Base-by-base conservation (phyloP, 2,797 vertebrate species). In the Myotis planiceps region DNA sequence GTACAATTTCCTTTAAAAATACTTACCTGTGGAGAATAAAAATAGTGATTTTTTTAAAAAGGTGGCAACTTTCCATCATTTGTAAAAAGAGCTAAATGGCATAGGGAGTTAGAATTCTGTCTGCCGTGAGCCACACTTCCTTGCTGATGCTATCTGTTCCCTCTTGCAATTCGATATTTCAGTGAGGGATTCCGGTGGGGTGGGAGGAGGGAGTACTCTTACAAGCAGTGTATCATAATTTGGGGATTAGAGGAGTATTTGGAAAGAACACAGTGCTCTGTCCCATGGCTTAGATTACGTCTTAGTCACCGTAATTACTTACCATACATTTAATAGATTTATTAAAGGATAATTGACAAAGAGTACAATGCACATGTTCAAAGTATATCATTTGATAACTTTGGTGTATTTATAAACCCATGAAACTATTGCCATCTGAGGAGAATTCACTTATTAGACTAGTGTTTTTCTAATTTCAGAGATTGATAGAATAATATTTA, bases 1-100 rank as follows among this genome's bases (percentile, higher is more conserved):
- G 96, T 47, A 97, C 55, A 97, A 95, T 98, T 96, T 96, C 47
- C 88, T 92, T 95, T 91, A 95, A 95, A 97, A 97, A 92, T 88
- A 96, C 96, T 95, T 96, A 97, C 95, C 90, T 97, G 85, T 68
- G 42, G 82, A 94, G 80, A 92, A 96, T 69, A 97, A 96, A 92
- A 96, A 89, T 75, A 60, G 83, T 65, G 34, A 88, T 76, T 60
- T 90, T 96, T 92, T 86, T 80, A 9, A 45, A n/a, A 86, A 92
- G 79, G 79, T 29, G 85, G 82, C 75, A 94, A 65, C 71, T 94
- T 95, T 88, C 42, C 76, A 71, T 91, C 80, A 53, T 90, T 96
- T 76, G 83, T 15, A n/a, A 66, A 94, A 88, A 89, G 23, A 90
- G 42, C 39, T n/a, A 85, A 83, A 93, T 75, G 72, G 90, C 39